Percentiles rank a stretch among this genome's conserved stretches.
These are phyloP conservation scores for Chaetoderma sp. DNA, from an alignment of 2,888 invertebrate species.

Conservation along the genomic window DNA sequence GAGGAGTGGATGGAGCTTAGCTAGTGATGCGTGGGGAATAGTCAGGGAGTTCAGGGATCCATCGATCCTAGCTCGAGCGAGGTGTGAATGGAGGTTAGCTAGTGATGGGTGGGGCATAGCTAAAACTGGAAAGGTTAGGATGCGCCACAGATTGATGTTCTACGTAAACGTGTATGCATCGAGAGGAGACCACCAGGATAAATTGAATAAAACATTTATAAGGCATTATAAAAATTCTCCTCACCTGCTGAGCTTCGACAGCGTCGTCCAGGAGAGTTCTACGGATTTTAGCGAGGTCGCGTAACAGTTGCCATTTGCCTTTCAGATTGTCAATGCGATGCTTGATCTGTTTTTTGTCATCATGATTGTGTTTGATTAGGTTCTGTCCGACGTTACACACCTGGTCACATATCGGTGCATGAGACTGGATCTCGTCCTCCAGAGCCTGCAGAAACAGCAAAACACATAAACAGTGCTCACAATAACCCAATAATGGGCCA, in stretches of 20 bases:
- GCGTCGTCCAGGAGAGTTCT: slow-evolving; percentile 82
- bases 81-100: no score
- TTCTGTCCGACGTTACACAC: slow-evolving; percentile 79
- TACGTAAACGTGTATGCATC: no score
- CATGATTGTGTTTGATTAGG: slow-evolving; percentile 84
- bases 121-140: no score
- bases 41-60: no score
- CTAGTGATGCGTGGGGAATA: no score
- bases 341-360: slow-evolving; percentile 84
- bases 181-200: no score
- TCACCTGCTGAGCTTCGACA: slow-evolving; percentile 89
- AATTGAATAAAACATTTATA: neutral
- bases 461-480: neutral
- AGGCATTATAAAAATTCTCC: neutral
- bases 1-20: no score
- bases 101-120: no score
- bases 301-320: slow-evolving; percentile 90
- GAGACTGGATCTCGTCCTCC: slow-evolving; percentile 84
- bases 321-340: slow-evolving; percentile 84
- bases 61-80: no score
- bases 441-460: slow-evolving; percentile 66
- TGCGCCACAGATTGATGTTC: no score
- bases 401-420: slow-evolving; percentile 69
- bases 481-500: neutral
- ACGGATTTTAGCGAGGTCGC: slow-evolving; percentile 79